Evolutionary conservation across 2,113 vertebrate genomes (phyloP), one percentile per base, ranked within the genome.

Genomic region (Lophius piscatorius): DNA sequence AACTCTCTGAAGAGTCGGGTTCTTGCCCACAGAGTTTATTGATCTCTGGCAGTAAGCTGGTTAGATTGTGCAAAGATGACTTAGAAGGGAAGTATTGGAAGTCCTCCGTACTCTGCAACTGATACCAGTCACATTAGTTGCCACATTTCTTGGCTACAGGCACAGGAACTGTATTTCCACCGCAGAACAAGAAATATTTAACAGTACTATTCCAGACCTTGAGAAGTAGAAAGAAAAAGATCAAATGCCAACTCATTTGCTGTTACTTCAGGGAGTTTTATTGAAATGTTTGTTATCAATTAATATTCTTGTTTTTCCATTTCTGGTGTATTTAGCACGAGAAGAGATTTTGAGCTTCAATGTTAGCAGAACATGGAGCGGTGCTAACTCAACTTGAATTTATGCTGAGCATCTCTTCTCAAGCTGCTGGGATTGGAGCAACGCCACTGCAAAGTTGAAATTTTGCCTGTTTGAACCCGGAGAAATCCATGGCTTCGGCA

Each of bases 21-120:
- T 78, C 21, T 51, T 79, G 26, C 45, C 24, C 47, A 35, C 51
- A 52, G 29, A 65, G 56, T 79, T 59, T 61, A 70, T 73, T 67
- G 49, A 76, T 74, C 23, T 54, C 68, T 63, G 24, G 24, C 71
- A 24, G 44, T 36, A 74, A 62, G 49, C 13, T 47, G 29, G 13
- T 9, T 23, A 48, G 47, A 59, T 14, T 48, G 9, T 45, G 40
- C 47, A 28, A 62, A 70, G 55, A 68, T 46, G 22, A 7, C n/a
- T n/a, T n/a, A n/a, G n/a, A n/a, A n/a, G n/a, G n/a, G 2, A 4
- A 41, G 29, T 63, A 40, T 11, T 4, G 28, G 24, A 51, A 17
- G n/a, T n/a, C n/a, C n/a, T n/a, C n/a, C n/a, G n/a, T n/a, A n/a
- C n/a, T n/a, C n/a, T n/a, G n/a, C 23, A n/a, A 13, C 16, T 28